phyloP scores from a whole-genome alignment of 2,113 vertebrate species.

The Ancistrus triradiatus region DNA sequence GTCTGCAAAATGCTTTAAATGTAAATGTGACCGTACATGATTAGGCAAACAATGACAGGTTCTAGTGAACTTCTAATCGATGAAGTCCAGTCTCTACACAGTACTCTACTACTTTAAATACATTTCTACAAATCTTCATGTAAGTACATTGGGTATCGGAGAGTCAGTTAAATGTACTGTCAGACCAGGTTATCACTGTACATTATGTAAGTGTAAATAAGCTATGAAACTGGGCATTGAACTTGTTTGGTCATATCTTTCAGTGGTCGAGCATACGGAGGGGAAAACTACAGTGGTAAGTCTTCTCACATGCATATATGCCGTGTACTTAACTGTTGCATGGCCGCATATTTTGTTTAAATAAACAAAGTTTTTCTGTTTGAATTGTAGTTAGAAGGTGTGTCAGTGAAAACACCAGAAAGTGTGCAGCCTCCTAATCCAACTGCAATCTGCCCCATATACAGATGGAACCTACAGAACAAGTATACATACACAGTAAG shows the following conservation, averaged over 20 bases:
- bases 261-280: slow-evolving; percentile 67
- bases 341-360: not conserved
- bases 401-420: slow-evolving; percentile 53
- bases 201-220: too few relatives aligned
- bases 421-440: slow-evolving; percentile 85
- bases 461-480: slow-evolving; percentile 93
- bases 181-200: too few relatives aligned
- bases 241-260: slow-evolving; percentile 11
- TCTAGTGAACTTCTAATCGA: too few relatives aligned
- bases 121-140: too few relatives aligned
- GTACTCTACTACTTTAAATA: too few relatives aligned
- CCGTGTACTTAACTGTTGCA: not conserved
- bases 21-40: too few relatives aligned
- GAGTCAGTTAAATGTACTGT: too few relatives aligned
- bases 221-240: not conserved
- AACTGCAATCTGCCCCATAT: slow-evolving; percentile 88
- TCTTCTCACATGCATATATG: slow-evolving; percentile 1
- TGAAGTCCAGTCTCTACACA: too few relatives aligned
- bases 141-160: too few relatives aligned
- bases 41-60: too few relatives aligned
- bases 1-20: too few relatives aligned
- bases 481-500: slow-evolving; percentile 89
- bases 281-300: slow-evolving; percentile 61
- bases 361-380: not conserved
- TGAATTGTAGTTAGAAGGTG: slow-evolving; percentile 78